phyloP scores from a whole-genome alignment of 1,140 invertebrate species.

The Manduca sexta region DNA sequence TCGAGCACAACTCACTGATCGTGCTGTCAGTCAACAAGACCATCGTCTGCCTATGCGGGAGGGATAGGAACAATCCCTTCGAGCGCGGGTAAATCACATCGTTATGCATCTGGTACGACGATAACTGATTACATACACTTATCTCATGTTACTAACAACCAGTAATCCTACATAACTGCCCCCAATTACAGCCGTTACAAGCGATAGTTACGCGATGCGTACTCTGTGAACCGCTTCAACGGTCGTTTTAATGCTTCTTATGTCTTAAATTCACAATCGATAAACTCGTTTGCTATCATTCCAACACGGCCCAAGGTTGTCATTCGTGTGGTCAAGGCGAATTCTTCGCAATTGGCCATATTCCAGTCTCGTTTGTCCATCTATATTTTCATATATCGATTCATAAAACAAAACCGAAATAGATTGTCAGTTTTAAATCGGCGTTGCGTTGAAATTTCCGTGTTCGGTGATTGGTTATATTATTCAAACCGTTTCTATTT shows the following conservation, averaged over 20 bases:
- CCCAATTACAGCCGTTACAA: constrained; percentile 1
- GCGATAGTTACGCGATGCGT: constrained; percentile 4
- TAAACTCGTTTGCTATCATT: constrained; percentile 47
- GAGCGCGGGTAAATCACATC: constrained; percentile 65
- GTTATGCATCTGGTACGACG: constrained; percentile 25
- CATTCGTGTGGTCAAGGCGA: constrained; percentile 56
- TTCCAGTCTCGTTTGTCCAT: constrained; percentile 18
- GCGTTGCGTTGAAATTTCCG: constrained; percentile 13
- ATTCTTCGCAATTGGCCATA: constrained; percentile 45
- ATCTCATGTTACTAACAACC: constrained; percentile 21
- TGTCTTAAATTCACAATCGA: background rate
- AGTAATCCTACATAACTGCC: constrained; percentile 4
- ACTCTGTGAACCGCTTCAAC: background rate
- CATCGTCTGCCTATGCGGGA: constrained; percentile 69
- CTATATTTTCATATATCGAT: constrained; percentile 7
- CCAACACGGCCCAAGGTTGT: constrained; percentile 45
- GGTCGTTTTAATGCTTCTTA: background rate
- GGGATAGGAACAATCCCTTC: constrained; percentile 59
- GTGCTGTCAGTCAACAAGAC: constrained; percentile 69
- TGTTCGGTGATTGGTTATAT: constrained; percentile 30
- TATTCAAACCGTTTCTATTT: constrained; percentile 40
- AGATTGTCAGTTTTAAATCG: constrained; percentile 12
- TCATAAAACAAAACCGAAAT: constrained; percentile 14
- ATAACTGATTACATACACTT: constrained; percentile 21
- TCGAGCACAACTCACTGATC: constrained; percentile 69